Percentiles rank a stretch among this genome's conserved stretches.
phyloP scores from a whole-genome alignment of 2,888 invertebrate species.

The Theristus sp. region DNA sequence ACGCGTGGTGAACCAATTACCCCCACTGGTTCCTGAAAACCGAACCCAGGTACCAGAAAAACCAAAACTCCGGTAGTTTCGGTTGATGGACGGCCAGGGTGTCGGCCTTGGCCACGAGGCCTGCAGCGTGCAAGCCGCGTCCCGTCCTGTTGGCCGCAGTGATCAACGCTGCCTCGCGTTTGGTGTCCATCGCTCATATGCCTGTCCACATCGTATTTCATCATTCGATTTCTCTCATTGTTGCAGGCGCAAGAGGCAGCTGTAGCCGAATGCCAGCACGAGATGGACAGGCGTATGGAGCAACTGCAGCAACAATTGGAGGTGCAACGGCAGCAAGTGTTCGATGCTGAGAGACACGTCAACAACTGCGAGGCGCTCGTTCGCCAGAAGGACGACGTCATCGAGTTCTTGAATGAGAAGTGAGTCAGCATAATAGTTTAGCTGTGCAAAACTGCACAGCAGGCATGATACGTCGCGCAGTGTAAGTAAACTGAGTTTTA shows the following conservation, averaged over 20 bases:
- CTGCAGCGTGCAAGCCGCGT: neutral
- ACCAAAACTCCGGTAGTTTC: too few relatives aligned
- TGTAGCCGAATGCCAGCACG: neutral
- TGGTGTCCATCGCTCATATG: too few relatives aligned
- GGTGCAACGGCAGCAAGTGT: neutral
- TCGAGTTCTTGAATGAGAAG: neutral
- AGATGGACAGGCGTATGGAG: neutral
- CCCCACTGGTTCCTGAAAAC: too few relatives aligned
- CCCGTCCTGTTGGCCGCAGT: too few relatives aligned
- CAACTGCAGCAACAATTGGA: neutral
- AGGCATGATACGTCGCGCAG: neutral
- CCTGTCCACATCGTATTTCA: too few relatives aligned
- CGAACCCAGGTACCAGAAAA: too few relatives aligned
- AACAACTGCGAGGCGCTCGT: neutral
- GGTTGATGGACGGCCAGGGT: too few relatives aligned
- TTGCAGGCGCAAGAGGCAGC: neutral
- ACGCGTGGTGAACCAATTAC: too few relatives aligned
- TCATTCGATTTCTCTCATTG: too few relatives aligned
- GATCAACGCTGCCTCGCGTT: too few relatives aligned
- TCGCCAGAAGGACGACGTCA: constrained; percentile 1
- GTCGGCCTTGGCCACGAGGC: too few relatives aligned
- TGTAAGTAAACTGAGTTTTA: neutral
- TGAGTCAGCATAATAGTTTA: neutral
- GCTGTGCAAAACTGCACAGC: neutral
- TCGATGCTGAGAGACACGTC: neutral